These are phyloP conservation scores for Cyprinella venusta DNA, from an alignment of 2,797 vertebrate genomes.

Conservation along the genomic window DNA sequence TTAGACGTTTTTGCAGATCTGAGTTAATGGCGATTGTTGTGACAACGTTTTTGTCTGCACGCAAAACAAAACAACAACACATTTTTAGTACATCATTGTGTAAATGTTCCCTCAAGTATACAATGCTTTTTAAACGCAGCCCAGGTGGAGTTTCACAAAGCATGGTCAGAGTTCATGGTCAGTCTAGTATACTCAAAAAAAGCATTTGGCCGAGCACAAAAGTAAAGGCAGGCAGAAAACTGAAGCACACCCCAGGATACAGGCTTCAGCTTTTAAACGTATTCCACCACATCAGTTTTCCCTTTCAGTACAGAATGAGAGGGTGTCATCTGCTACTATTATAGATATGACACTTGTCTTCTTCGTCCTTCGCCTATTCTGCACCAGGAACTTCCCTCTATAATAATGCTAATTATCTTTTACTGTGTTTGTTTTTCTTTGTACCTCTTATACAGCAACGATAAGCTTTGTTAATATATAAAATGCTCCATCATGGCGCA, in stretches of 20 bases:
- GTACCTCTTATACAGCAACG: neutral
- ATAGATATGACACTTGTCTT: constrained; percentile 1
- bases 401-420: neutral
- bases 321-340: neutral
- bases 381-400: neutral
- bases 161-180: neutral
- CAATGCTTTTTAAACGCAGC: neutral
- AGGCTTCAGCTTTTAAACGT: neutral
- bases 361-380: neutral
- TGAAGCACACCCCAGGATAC: neutral
- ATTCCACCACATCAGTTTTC: constrained; percentile 1
- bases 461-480: constrained; percentile 33
- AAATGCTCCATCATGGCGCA: constrained; percentile 33
- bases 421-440: constrained; percentile 24
- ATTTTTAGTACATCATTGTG: neutral
- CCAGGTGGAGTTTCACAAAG: constrained; percentile 3
- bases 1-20: neutral
- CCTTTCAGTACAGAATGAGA: neutral
- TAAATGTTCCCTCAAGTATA: neutral
- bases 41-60: neutral
- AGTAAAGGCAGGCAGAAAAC: neutral
- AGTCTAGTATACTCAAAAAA: neutral
- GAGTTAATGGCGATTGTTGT: neutral
- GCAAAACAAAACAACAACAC: too few relatives aligned
- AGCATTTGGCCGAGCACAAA: neutral